Conservation (phyloP, 2,113 vertebrate species). For the Oenanthe oenanthe region DNA sequence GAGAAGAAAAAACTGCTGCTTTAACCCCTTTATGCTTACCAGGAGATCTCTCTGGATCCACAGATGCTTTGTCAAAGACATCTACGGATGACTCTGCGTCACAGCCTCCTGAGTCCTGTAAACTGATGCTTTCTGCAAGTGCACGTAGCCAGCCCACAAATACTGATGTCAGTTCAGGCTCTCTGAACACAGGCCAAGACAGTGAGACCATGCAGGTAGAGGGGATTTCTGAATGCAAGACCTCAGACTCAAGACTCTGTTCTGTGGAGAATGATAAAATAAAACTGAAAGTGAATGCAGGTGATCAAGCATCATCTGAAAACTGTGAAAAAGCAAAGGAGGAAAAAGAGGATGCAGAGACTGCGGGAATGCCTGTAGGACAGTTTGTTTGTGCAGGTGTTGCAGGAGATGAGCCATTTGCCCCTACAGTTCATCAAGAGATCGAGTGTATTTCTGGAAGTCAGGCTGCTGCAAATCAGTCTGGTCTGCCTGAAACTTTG, state of each 20-base stretch:
- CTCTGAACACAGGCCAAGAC: conserved; percentile 67
- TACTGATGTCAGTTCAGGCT: conserved; percentile 23
- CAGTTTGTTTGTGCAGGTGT: not conserved
- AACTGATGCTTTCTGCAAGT: conserved; percentile 81
- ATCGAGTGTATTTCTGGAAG: conserved; percentile 40
- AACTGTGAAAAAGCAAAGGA: not conserved
- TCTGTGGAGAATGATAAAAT: not conserved
- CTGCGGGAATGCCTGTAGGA: not conserved
- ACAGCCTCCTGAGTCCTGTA: conserved; percentile 69
- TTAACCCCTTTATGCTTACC: conserved; percentile 23
- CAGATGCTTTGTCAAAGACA: conserved; percentile 42
- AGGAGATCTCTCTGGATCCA: conserved; percentile 44
- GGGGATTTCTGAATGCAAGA: not conserved
- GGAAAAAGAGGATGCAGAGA: not conserved
- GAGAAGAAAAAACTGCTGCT: conserved; percentile 40
- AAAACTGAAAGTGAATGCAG: not conserved
- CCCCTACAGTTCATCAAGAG: conserved; percentile 1
- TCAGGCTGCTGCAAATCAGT: conserved; percentile 47
- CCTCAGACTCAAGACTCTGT: conserved; percentile 10
- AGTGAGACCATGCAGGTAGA: conserved; percentile 83
- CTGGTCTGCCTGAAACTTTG: conserved; percentile 51
- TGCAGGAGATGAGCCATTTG: conserved; percentile 6
- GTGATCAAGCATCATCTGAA: not conserved
- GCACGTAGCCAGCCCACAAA: conserved; percentile 65
- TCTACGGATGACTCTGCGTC: conserved; percentile 23